Evolutionary conservation across 1,140 invertebrate genomes (phyloP), one percentile per base, ranked within the genome.

Genomic region (Bombus turneri): DNA sequence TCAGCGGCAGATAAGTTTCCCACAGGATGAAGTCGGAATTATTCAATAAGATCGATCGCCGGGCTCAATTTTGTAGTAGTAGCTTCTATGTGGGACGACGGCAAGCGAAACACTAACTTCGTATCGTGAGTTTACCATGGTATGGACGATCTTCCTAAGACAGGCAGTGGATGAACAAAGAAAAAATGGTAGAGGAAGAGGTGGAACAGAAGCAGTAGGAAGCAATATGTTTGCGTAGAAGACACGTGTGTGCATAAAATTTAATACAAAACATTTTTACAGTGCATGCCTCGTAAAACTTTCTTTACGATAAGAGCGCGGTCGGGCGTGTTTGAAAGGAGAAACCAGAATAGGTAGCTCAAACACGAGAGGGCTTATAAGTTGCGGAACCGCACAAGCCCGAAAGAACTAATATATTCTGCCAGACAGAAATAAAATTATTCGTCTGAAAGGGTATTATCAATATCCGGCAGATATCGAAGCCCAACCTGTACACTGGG

Each of bases 351-450:
- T 74, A 66, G 85, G 82, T 89, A 86, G 87, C 31, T 85, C 77
- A 82, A 91, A 86, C 80, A 75, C 81, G 76, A 79, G 66, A 86
- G 69, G 81, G 73, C 87, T 73, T 88, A 84, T 90, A 90, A 90
- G 83, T 90, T 86, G 76, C 81, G 83, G 79, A 87, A 87, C 88
- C 83, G 72, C 80, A 62, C 59, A 81, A 80, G 62, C 62, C 79
- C 39, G 59, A 73, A 90, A 77, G 88, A 88, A 90, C 88, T 90
- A 90, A 90, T 90, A 90, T 88, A 90, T 90, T 81, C 83, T 22
- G 47, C 53, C 83, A 86, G 86, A 87, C 72, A 82, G 88, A 90
- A 88, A 90, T 88, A 88, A 88, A 88, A 91, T 91, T 88, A 91
- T 91, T 91, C 87, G 82, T 81, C 76, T 73, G 85, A 72, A 85